Base-by-base conservation (phyloP, 2,797 vertebrate genomes). In the Bovichtus variegatus region DNA sequence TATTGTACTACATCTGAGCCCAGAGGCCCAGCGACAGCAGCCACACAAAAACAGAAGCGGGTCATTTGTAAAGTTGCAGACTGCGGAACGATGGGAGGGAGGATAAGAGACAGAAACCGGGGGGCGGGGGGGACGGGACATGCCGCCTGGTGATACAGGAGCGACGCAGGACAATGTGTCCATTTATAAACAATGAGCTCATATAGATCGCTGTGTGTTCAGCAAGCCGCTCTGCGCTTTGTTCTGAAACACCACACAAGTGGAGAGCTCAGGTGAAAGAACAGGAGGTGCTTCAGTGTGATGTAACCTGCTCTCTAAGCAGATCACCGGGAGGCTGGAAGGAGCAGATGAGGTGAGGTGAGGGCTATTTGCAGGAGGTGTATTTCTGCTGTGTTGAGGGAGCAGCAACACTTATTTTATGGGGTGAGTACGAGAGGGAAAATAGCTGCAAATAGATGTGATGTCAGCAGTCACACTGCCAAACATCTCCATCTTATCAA, bases 21-120 rank as follows among this genome's bases (percentile, higher is more conserved):
- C 46, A 8, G 40, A 44, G 41, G 29, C 63, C 44, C 71, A 12
- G 46, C 1, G 8, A 44, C 62, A 49, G 57, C 47, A 6, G 53
- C 23, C 9, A 53, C 41, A 61, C 8, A 10, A 64, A 64, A 76
- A 51, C 74, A 80, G 61, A 87, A 85, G 76, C 36, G 9, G 81
- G 86, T 36, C 21, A 19, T 80, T 92, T 94, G 91, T 93, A 15
- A 62, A 81, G 71, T 34, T 65, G 82, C 87, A 95, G 93, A 93
- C 93, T 76, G 86, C 74, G 23, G 70, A 92, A 88, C 82, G 80
- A 88, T 83, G 47, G 15, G 6, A 23, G 51, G 21, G 21, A 25
- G 16, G 73, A 81, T 76, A 83, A 76, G 49, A 84, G 41, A 57
- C 25, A 63, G 70, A 78, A 58, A 53, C 49, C 29, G 40, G 40